Base-by-base conservation (phyloP, 2,113 vertebrate genomes). In the Antigone vipio region DNA sequence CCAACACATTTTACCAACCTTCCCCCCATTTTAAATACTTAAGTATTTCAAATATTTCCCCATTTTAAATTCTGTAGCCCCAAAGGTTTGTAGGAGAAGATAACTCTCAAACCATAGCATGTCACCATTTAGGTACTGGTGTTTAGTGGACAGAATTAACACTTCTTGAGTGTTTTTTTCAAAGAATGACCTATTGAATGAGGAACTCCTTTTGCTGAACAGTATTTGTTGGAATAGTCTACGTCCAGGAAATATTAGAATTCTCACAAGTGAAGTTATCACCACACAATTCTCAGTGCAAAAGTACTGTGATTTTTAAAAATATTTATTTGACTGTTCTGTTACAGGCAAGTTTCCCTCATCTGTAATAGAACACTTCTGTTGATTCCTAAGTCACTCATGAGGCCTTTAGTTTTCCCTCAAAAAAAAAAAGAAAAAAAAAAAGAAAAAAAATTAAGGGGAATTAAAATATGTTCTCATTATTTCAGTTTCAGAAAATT, bases 1-100 rank as follows among this genome's bases (percentile, higher is more conserved):
- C 30, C 20, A 63, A 32, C 2, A 15, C 1, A 29, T 29, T 10
- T 79, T 83, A 27, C 5, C 2, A 44, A 2, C 32, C 0, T 1
- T 66, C 2, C 3, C 5, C 1, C 10, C 9, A 17, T 52, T 77
- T 74, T 59, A 67, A 49, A 18, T 9, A 11, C 12, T 27, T 56
- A 50, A 67, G 67, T 62, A 66, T 12, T 71, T 85, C 6, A 56
- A 62, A 42, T 67, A 44, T 3, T 38, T 91, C 6, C 2, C 9
- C 30, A 34, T 29, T 60, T 52, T 15, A 76, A 53, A 68, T 55
- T 42, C 9, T 56, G 3, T 42, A 55, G 6, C 12, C 40, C 29
- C 11, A 53, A 42, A 11, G 1, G 0, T 85, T 92, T 71, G 53
- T 5, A 53, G 35, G 22, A 49, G 32, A 55, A 88, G 60, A 15